Evolutionary conservation across 2,113 vertebrate genomes (phyloP).

Genomic region (Hypanus sabinus): DNA sequence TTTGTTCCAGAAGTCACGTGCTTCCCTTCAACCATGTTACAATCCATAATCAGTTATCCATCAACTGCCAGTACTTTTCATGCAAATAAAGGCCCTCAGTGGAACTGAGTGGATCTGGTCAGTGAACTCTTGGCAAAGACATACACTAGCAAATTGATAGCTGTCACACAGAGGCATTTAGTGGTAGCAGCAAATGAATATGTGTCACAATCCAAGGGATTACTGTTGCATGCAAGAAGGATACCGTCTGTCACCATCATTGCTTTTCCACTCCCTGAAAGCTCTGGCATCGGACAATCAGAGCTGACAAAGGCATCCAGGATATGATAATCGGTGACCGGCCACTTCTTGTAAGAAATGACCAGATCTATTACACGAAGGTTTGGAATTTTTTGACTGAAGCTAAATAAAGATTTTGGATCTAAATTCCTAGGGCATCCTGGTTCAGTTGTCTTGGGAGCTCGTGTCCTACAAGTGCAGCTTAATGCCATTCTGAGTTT

Average conservation of each 20-base stretch:
- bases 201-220: background rate
- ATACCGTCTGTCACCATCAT: slow-evolving; percentile 30
- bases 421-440: background rate
- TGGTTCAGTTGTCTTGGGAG: background rate
- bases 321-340: slow-evolving; percentile 1
- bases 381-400: background rate
- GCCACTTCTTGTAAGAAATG: background rate
- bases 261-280: background rate
- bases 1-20: background rate
- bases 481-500: background rate
- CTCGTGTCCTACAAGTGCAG: background rate
- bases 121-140: background rate
- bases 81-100: background rate
- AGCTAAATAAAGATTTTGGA: background rate
- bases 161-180: background rate
- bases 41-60: background rate
- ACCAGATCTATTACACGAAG: background rate
- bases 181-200: background rate
- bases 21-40: background rate
- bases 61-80: background rate
- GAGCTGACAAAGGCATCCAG: slow-evolving; percentile 10
- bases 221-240: slow-evolving; percentile 16
- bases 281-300: background rate
- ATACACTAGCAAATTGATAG: background rate
- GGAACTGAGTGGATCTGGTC: background rate